These are phyloP conservation scores for Pocillopora verrucosa DNA, from an alignment of 64 coral and sea anemone species.

Conservation along the genomic window DNA sequence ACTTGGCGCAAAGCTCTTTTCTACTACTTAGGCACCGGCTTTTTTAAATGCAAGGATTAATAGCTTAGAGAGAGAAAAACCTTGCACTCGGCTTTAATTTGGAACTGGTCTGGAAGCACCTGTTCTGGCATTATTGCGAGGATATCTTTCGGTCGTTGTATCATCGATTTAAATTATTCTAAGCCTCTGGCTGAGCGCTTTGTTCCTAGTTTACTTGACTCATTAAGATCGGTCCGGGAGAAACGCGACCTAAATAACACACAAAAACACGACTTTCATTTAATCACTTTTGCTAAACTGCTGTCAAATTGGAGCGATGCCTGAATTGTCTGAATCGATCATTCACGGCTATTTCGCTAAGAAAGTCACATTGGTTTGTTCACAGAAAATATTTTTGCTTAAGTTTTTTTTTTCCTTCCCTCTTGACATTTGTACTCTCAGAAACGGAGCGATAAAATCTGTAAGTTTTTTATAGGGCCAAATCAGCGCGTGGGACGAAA, in stretches of 20 bases:
- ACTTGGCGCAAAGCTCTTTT: conserved; percentile 36
- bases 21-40: conserved; percentile 30
- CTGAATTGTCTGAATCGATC: conserved; percentile 69
- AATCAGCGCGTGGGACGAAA: conserved; percentile 79
- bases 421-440: neutral
- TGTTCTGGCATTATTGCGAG: conserved; percentile 3
- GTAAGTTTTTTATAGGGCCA: conserved; percentile 4
- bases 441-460: neutral
- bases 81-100: neutral
- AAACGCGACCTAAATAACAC: conserved; percentile 31
- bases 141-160: conserved; percentile 13
- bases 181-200: conserved; percentile 16
- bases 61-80: neutral
- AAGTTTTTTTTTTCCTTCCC: neutral
- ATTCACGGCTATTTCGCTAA: conserved; percentile 54
- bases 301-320: conserved; percentile 78
- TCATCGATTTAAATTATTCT: conserved; percentile 28
- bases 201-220: conserved; percentile 49
- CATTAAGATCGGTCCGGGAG: conserved; percentile 50
- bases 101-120: neutral
- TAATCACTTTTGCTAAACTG: conserved; percentile 85
- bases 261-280: conserved; percentile 75
- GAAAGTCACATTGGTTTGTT: conserved; percentile 21
- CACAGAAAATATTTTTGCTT: conserved; percentile 71
- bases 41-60: neutral